A percentile compares a stretch with the other conserved stretches of the same genome.
These are phyloP conservation scores for Elaphurus davidianus DNA, from an alignment of 2,113 vertebrate species.

Conservation along the genomic window DNA sequence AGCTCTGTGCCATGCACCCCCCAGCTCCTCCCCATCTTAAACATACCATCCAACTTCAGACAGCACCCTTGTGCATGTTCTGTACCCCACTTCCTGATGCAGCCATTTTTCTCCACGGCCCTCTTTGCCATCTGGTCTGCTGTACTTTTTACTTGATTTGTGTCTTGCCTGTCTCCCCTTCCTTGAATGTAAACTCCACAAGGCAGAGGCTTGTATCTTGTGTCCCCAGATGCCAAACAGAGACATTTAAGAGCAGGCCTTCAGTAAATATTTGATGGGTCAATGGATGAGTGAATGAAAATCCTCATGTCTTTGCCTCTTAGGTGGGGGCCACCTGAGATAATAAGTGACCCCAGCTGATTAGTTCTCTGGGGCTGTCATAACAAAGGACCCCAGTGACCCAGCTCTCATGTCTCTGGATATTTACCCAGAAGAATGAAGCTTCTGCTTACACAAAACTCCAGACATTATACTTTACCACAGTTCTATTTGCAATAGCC, in stretches of 20 bases:
- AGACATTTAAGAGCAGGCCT: background rate
- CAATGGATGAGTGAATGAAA: background rate
- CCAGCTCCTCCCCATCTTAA: accelerated
- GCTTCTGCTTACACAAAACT: background rate
- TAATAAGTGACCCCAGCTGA: accelerated
- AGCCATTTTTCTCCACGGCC: accelerated
- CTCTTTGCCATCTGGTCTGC: accelerated
- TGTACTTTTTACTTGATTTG: accelerated
- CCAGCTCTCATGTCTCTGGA: background rate
- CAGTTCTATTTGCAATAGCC: background rate
- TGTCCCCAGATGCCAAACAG: background rate
- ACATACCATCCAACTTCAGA: accelerated
- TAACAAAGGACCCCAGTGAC: background rate
- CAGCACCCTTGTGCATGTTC: accelerated
- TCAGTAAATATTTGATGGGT: background rate
- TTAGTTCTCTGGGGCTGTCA: accelerated
- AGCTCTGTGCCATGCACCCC: background rate
- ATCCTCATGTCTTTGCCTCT: background rate
- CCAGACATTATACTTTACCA: background rate
- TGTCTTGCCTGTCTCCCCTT: background rate
- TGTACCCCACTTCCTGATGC: accelerated
- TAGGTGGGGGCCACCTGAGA: background rate
- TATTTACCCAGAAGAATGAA: background rate
- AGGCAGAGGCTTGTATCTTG: accelerated
- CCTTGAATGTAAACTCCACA: accelerated